A percentile compares a stretch with the other conserved stretches of the same genome.
These are phyloP conservation scores for Carettochelys insculpta DNA, from an alignment of 2,113 vertebrate genomes.

Conservation along the genomic window DNA sequence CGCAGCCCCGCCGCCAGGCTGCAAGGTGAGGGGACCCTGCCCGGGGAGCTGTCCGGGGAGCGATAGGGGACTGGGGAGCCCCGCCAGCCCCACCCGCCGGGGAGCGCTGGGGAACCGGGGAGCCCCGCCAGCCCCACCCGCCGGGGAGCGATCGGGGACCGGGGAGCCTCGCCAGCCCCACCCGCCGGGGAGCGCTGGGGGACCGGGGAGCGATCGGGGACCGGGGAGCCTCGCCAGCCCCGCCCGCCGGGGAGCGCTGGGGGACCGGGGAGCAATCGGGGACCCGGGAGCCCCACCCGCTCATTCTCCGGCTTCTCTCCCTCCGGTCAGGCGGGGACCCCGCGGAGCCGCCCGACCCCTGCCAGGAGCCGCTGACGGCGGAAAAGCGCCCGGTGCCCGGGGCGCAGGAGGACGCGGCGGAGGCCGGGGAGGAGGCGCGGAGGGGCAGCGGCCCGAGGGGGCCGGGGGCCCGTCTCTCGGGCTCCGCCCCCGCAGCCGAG, in stretches of 20 bases:
- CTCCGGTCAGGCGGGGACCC: slow-evolving; percentile 18
- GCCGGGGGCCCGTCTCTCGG: neutral
- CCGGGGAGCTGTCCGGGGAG: neutral
- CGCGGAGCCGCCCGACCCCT: neutral
- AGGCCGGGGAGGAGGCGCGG: neutral
- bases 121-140: neutral
- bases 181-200: too few relatives aligned
- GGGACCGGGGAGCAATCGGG: neutral
- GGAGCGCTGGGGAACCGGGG: too few relatives aligned
- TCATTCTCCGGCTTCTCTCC: neutral
- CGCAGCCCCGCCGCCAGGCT: neutral
- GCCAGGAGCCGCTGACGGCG: neutral
- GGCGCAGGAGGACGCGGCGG: neutral
- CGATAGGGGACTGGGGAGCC: neutral
- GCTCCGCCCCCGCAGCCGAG: neutral
- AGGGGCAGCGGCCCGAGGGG: neutral
- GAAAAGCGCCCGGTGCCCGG: neutral
- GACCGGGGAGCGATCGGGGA: too few relatives aligned
- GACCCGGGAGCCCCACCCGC: too few relatives aligned
- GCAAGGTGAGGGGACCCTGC: slow-evolving; percentile 18
- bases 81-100: neutral
- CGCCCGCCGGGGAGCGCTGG: neutral
- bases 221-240: neutral
- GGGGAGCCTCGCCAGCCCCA: too few relatives aligned
- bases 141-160: neutral